A percentile compares a stretch with the other conserved stretches of the same genome.
phyloP scores from a whole-genome alignment of 2,797 vertebrate species.

The Myotis planiceps region DNA sequence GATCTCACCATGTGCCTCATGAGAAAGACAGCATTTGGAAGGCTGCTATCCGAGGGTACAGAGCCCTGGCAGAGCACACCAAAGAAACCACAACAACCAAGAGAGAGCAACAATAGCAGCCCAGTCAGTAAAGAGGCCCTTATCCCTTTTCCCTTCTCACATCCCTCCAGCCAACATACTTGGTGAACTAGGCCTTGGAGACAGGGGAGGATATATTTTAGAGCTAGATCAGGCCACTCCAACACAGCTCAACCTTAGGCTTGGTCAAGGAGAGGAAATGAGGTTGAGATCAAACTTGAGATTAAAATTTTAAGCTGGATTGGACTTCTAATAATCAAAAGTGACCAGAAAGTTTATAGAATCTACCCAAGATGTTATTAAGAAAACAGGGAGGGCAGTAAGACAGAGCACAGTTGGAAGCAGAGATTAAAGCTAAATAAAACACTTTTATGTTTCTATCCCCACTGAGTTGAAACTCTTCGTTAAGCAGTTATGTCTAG shows the following conservation, averaged over 20 bases:
- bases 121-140: background rate
- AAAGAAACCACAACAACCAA: background rate
- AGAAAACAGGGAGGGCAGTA: conserved; percentile 59
- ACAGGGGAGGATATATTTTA: background rate
- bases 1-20: background rate
- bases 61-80: background rate
- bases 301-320: conserved; percentile 36
- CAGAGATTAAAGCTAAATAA: conserved; percentile 66
- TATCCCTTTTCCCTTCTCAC: background rate
- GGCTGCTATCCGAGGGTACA: background rate
- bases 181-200: background rate
- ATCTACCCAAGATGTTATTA: conserved; percentile 67
- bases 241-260: background rate
- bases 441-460: conserved; percentile 67
- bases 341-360: conserved; percentile 61
- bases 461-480: conserved; percentile 68
- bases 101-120: background rate
- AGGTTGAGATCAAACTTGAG: conserved; percentile 59
- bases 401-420: conserved; percentile 64
- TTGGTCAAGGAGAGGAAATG: conserved; percentile 51
- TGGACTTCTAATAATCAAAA: conserved; percentile 62
- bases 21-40: conserved; percentile 47
- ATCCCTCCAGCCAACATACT: background rate
- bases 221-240: background rate
- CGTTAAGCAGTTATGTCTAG: conserved; percentile 67